A percentile compares a stretch with the other conserved stretches of the same genome.
phyloP scores from a whole-genome alignment of 2,888 invertebrate species.

The Hipparchia semele region DNA sequence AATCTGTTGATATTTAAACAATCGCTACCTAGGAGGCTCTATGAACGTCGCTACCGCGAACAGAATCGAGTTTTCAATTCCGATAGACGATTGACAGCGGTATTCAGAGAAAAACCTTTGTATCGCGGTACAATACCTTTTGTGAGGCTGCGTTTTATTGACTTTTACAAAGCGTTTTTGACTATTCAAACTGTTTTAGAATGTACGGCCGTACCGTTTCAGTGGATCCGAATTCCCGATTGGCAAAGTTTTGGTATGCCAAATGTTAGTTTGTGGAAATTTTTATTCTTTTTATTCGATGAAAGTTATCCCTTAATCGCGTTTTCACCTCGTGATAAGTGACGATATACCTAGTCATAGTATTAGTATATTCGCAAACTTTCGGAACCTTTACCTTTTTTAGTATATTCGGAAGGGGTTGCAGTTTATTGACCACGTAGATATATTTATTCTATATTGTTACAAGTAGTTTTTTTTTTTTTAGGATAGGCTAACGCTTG shows the following conservation, averaged over 20 bases:
- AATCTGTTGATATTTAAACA: not conserved
- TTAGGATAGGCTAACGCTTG: no score
- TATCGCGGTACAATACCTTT: constrained; percentile 29
- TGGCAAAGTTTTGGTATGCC: constrained; percentile 14
- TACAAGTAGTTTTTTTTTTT: no score
- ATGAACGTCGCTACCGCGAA: constrained; percentile 28
- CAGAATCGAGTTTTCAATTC: constrained; percentile 34
- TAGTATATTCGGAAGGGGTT: no score
- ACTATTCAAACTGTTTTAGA: constrained; percentile 17
- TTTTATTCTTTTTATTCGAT: not conserved
- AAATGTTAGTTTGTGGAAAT: constrained; percentile 2
- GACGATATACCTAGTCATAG: no score
- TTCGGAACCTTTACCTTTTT: no score
- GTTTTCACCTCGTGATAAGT: no score
- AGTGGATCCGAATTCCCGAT: constrained; percentile 10
- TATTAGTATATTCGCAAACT: no score
- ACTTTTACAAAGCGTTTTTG: constrained; percentile 26
- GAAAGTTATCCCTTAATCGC: no score
- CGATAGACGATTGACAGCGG: constrained; percentile 33
- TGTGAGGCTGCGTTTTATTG: constrained; percentile 28
- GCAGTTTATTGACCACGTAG: no score
- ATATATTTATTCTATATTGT: no score
- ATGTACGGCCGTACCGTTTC: constrained; percentile 10
- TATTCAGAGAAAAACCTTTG: constrained; percentile 32
- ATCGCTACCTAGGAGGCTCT: not conserved